phyloP scores from a whole-genome alignment of 2,797 vertebrate species.

The Schizothorax lantsangensis region DNA sequence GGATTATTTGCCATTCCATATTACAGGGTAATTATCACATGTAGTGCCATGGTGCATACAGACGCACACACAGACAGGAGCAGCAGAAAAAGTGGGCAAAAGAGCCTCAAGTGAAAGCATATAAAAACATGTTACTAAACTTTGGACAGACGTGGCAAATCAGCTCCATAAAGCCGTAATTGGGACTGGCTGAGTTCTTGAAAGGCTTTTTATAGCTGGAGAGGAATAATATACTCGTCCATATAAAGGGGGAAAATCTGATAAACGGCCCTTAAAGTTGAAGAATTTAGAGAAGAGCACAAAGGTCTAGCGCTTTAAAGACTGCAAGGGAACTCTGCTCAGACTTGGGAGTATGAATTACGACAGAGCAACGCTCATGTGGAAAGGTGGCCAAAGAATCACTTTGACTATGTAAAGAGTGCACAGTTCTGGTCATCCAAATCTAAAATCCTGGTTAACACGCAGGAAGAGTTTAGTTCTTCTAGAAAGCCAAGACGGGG shows the following conservation, averaged over 20 bases:
- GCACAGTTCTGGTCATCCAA: constrained; percentile 29
- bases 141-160: constrained; percentile 63
- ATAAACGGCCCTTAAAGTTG: constrained; percentile 60
- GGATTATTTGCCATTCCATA: constrained; percentile 59
- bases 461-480: constrained; percentile 11
- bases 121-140: constrained; percentile 64
- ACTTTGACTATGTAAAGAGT: background rate
- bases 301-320: constrained; percentile 55
- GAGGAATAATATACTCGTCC: constrained; percentile 61
- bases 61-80: constrained; percentile 37
- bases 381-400: constrained; percentile 48
- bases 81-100: constrained; percentile 47
- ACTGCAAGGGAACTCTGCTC: constrained; percentile 51
- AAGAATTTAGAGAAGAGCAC: constrained; percentile 58
- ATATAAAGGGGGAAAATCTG: constrained; percentile 57
- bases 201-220: constrained; percentile 65
- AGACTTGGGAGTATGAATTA: constrained; percentile 57
- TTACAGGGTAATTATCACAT: constrained; percentile 65
- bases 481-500: constrained; percentile 24
- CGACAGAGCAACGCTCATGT: constrained; percentile 21
- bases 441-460: constrained; percentile 5
- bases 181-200: constrained; percentile 60
- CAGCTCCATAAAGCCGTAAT: constrained; percentile 63
- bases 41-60: constrained; percentile 51
- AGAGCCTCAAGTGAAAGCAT: constrained; percentile 52